Conservation (phyloP, 2,797 vertebrate genomes). For the Onychomys torridus region DNA sequence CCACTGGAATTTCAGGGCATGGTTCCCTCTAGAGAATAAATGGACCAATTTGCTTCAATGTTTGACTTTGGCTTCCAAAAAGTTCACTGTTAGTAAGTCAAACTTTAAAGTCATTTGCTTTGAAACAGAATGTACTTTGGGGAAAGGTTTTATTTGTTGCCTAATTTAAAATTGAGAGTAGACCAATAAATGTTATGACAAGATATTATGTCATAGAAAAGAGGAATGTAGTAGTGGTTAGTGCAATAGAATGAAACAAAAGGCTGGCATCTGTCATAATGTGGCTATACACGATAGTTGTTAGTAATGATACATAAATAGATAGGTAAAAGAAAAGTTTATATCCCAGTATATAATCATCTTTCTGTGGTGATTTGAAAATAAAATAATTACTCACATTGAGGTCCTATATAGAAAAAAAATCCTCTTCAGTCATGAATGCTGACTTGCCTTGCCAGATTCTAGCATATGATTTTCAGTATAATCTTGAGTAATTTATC, state of each 20-base stretch:
- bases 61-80: slow-evolving; percentile 53
- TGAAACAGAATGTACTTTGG: slow-evolving; percentile 61
- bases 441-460: neutral
- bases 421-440: neutral
- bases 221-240: neutral
- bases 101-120: slow-evolving; percentile 47
- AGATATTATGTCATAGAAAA: slow-evolving; percentile 44
- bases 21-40: neutral
- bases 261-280: neutral
- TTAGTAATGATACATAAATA: neutral
- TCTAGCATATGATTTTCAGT: neutral
- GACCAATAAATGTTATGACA: neutral
- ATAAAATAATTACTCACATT: slow-evolving; percentile 2
- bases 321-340: neutral
- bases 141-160: neutral
- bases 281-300: neutral
- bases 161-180: slow-evolving; percentile 39
- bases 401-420: neutral
- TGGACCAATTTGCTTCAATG: neutral
- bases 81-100: slow-evolving; percentile 29
- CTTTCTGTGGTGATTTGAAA: slow-evolving; percentile 38
- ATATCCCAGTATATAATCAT: neutral
- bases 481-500: neutral
- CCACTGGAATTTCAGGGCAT: neutral
- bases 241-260: neutral